A percentile compares a stretch with the other conserved stretches of the same genome.
These are phyloP conservation scores for Sander vitreus DNA, from an alignment of 2,113 vertebrate species.

Conservation along the genomic window DNA sequence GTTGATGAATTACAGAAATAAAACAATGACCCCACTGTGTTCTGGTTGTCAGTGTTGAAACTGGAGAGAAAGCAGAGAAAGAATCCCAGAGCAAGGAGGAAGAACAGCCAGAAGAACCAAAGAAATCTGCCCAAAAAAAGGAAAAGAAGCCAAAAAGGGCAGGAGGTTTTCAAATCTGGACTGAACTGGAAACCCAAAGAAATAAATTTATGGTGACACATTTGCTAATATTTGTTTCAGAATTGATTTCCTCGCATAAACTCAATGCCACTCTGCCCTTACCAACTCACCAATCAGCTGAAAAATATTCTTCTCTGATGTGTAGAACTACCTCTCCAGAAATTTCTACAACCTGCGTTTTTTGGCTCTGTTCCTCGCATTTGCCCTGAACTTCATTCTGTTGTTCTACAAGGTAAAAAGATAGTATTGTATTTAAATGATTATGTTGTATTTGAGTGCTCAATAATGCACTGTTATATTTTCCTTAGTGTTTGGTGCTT, in stretches of 20 bases:
- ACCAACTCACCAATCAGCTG: background rate
- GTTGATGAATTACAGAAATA: slow-evolving; percentile 2
- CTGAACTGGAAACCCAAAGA: slow-evolving; percentile 92
- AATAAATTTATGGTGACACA: slow-evolving; percentile 90
- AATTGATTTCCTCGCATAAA: background rate
- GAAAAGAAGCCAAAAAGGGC: slow-evolving; percentile 78
- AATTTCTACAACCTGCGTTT: slow-evolving; percentile 96
- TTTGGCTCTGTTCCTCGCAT: slow-evolving; percentile 92
- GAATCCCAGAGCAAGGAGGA: slow-evolving; percentile 68
- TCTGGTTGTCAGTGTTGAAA: slow-evolving; percentile 85
- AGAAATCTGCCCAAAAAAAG: slow-evolving; percentile 79
- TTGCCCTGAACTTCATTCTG: slow-evolving; percentile 95
- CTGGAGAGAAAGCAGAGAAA: slow-evolving; percentile 87
- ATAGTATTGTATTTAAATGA: background rate
- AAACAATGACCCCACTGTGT: slow-evolving; percentile 15
- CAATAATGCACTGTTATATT: background rate
- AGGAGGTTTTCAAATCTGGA: slow-evolving; percentile 89
- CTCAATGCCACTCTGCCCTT: background rate
- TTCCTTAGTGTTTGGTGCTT: background rate
- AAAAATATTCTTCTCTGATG: slow-evolving; percentile 20
- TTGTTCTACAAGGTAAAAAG: slow-evolving; percentile 91
- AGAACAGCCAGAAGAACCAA: slow-evolving; percentile 39
- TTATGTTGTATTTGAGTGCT: background rate
- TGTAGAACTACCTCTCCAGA: slow-evolving; percentile 93
- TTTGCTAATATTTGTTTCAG: background rate